A percentile compares a stretch with the other conserved stretches of the same genome.
These are phyloP conservation scores for Seira sanloemensis DNA, from an alignment of 2,888 invertebrate species.

Conservation along the genomic window DNA sequence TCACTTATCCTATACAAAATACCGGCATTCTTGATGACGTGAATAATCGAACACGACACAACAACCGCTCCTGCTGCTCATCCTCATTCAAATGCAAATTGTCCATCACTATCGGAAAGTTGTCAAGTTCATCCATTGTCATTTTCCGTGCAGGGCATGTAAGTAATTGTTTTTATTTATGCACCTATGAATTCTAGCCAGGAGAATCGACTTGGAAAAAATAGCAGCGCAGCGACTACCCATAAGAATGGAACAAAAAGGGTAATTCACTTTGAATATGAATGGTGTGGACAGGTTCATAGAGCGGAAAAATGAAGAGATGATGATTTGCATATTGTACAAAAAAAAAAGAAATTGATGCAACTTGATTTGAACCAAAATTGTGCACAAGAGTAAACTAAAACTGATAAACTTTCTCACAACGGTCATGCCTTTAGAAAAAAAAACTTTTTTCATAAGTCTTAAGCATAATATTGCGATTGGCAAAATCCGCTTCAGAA, in stretches of 20 bases:
- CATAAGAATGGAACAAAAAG: background rate
- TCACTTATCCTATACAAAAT: too few relatives aligned
- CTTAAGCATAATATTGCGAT: too few relatives aligned
- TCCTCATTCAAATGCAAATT: constrained; percentile 1
- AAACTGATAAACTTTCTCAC: too few relatives aligned
- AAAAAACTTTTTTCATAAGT: background rate
- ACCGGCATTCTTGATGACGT: too few relatives aligned
- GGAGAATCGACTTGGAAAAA: too few relatives aligned
- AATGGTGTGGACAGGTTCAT: constrained; percentile 37
- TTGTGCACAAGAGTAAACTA: too few relatives aligned
- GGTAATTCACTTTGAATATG: constrained; percentile 8
- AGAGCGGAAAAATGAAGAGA: constrained; percentile 35
- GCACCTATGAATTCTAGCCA: background rate
- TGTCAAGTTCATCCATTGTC: constrained; percentile 10
- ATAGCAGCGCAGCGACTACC: too few relatives aligned
- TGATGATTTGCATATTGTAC: background rate
- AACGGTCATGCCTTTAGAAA: too few relatives aligned
- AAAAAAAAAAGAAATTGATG: background rate
- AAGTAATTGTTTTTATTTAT: background rate
- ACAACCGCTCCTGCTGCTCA: too few relatives aligned
- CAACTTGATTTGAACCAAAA: background rate
- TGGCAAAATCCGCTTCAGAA: too few relatives aligned
- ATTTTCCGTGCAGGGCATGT: background rate
- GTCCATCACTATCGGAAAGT: background rate
- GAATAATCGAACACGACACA: too few relatives aligned